Conservation (phyloP, 2,113 vertebrate genomes). For the Nicator chloris region DNA sequence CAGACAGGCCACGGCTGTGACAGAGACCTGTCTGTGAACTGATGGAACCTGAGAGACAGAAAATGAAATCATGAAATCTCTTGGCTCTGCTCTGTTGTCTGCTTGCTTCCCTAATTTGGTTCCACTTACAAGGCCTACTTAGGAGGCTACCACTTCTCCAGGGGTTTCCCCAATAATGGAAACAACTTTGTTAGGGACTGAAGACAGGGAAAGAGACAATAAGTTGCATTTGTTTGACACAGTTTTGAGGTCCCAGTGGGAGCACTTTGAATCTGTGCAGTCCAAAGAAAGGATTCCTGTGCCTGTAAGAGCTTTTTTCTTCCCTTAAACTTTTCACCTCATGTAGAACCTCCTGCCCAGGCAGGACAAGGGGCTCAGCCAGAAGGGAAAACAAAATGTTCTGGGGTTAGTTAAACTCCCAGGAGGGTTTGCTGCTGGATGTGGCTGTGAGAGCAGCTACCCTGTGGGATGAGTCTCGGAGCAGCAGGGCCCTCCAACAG, state of each 20-base stretch:
- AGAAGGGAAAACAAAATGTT: neutral
- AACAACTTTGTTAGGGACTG: conserved; percentile 1
- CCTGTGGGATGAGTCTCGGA: rapidly evolving
- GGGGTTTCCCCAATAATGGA: neutral
- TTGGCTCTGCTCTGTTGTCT: neutral
- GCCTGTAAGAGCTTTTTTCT: neutral
- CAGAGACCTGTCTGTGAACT: neutral
- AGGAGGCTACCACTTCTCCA: neutral
- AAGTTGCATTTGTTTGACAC: neutral
- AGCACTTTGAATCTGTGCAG: neutral
- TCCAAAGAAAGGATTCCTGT: rapidly evolving
- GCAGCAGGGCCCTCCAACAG: neutral
- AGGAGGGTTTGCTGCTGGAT: neutral
- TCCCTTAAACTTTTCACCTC: neutral
- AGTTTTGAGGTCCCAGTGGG: neutral
- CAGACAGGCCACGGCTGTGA: neutral
- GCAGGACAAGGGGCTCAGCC: neutral
- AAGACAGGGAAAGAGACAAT: neutral
- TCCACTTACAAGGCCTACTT: neutral
- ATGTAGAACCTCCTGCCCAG: neutral
- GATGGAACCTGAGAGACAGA: neutral
- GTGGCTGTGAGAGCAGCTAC: neutral
- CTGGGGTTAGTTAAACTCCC: neutral
- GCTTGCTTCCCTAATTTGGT: neutral
- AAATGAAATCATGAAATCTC: conserved; percentile 21